Conservation (phyloP, 1,140 invertebrate species). For the Lepidotrigona ventralis region DNA sequence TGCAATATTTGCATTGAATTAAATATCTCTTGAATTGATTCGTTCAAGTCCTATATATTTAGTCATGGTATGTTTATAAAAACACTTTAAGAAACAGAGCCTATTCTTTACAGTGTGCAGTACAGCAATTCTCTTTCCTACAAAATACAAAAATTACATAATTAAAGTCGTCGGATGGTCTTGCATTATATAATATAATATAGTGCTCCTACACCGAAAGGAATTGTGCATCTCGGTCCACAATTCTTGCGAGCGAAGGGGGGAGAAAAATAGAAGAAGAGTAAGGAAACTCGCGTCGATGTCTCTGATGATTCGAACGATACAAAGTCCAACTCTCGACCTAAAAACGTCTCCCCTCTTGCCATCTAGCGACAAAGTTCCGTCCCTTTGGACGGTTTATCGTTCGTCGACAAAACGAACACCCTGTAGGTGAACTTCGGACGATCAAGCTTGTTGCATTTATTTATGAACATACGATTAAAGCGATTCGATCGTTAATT, state of each 20-base stretch:
- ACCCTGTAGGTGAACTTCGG: not conserved
- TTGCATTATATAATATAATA: not conserved
- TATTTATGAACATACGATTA: not conserved
- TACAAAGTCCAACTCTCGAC: not conserved
- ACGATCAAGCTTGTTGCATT: not conserved
- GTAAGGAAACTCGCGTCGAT: not conserved
- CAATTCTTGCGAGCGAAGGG: not conserved
- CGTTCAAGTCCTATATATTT: too few relatives aligned
- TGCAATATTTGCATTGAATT: too few relatives aligned
- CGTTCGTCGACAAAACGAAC: slow-evolving; percentile 17
- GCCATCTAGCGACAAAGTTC: slow-evolving; percentile 14
- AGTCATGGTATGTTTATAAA: not conserved
- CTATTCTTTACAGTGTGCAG: too few relatives aligned
- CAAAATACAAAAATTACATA: not conserved
- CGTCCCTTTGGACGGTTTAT: not conserved
- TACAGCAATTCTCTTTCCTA: too few relatives aligned
- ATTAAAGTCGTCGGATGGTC: not conserved
- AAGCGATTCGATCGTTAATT: not conserved
- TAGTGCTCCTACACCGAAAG: not conserved
- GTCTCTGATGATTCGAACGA: not conserved
- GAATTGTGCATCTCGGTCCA: not conserved
- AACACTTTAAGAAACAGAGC: accelerated
- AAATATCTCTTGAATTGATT: too few relatives aligned
- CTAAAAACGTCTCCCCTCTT: not conserved
- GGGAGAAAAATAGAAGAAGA: not conserved